Base-by-base conservation (phyloP, 2,113 vertebrate genomes). In the Papio anubis region DNA sequence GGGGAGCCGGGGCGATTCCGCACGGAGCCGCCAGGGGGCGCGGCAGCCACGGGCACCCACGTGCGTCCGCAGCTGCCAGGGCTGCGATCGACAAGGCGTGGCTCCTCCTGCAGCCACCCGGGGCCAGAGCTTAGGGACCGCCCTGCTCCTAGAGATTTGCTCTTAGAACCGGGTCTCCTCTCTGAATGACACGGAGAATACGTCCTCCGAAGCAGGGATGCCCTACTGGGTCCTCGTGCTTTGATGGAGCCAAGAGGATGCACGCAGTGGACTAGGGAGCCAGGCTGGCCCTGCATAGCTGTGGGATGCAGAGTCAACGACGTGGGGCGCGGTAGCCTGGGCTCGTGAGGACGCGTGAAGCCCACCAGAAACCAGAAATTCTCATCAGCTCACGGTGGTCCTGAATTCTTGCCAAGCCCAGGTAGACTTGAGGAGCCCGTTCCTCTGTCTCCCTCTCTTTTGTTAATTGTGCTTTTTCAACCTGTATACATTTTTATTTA, bases 11-110 rank as follows among this genome's bases (percentile, higher is more conserved):
- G 38, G 70, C 35, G 14, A 43, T 90, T 6, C 4, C 25, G 0
- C 6, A 2, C 0, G 25, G 0, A 7, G 90, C 93, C 93, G 61
- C 80, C 86, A 96, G 96, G 82, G 35, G 96, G 96, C 61, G 61
- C 14, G 0, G 17, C 30, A 6, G 61, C 90, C 13, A 2, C 17
- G 9, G 43, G 3, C 25, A 64, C 61, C 75, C 27, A 43, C 40
- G 21, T 75, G 72, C 13, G 8, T 16, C 75, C 48, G 16, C 75
- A 32, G 13, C 30, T 79, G 61, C 35, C 5, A 0, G n/a, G 2
- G 8, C 7, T 30, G 30, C 11, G 13, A 64, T 12, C 2, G 27
- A 64, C 61, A 32, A 64, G 61, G 27, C 12, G 27, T 1, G 2
- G 30, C 38, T 18, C 1, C 32, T 6, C 38, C 38, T 50, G 35